These are phyloP conservation scores for Prostheceraeus crozeri DNA, from an alignment of 2,888 invertebrate genomes.

Conservation along the genomic window DNA sequence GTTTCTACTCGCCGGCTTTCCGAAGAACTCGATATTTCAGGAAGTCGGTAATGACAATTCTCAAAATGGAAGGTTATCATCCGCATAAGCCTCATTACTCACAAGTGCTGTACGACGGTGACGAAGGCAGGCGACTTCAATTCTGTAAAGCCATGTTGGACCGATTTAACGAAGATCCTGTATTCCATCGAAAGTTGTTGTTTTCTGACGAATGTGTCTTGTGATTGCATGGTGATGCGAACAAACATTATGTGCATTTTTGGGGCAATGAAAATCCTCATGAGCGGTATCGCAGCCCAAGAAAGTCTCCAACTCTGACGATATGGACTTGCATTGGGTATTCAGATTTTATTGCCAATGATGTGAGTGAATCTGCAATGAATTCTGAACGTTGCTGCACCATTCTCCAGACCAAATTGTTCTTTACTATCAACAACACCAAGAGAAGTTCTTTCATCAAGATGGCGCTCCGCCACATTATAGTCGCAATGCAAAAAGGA, in stretches of 20 bases:
- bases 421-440: no score
- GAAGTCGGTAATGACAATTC: neutral
- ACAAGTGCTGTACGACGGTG: neutral
- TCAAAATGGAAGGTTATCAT: slow-evolving; percentile 17
- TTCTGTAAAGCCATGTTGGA: slow-evolving; percentile 17
- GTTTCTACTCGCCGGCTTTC: slow-evolving; percentile 18
- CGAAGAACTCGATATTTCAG: slow-evolving; percentile 16
- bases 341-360: no score
- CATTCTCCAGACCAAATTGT: no score
- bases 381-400: no score
- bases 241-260: slow-evolving; percentile 24
- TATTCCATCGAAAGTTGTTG: neutral
- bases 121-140: slow-evolving; percentile 1
- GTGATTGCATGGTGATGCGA: neutral
- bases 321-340: slow-evolving; percentile 13
- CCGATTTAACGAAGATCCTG: neutral
- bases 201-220: slow-evolving; percentile 27
- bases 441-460: no score
- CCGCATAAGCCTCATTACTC: slow-evolving; percentile 16
- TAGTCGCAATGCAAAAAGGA: no score
- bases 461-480: no score
- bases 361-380: no score
- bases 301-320: slow-evolving; percentile 5
- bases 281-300: neutral
- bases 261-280: slow-evolving; percentile 23